phyloP scores from a whole-genome alignment of 1,140 invertebrate species.

The Zaprionus taronus region DNA sequence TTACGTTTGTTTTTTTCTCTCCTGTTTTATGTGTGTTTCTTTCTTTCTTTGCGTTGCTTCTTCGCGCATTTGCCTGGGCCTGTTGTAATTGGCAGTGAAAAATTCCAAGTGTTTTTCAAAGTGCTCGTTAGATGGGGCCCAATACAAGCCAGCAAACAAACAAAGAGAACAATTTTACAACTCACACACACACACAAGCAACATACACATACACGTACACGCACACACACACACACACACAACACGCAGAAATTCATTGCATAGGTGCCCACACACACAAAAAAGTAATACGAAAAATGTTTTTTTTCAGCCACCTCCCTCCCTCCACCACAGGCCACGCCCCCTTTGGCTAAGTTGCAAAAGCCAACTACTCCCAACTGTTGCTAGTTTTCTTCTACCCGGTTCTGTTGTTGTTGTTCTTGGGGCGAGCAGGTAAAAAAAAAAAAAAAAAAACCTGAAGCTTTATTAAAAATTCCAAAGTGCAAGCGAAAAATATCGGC shows the following conservation, averaged over 20 bases:
- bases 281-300: slow-evolving; percentile 42
- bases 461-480: slow-evolving; percentile 44
- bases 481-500: slow-evolving; percentile 41
- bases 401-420: slow-evolving; percentile 13
- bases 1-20: slow-evolving; percentile 35
- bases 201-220: background rate
- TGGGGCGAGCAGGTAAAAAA: slow-evolving; percentile 18
- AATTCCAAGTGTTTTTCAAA: slow-evolving; percentile 62
- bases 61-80: slow-evolving; percentile 27
- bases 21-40: slow-evolving; percentile 1
- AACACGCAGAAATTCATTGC: background rate
- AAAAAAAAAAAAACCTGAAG: slow-evolving; percentile 26
- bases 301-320: background rate
- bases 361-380: slow-evolving; percentile 10
- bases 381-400: slow-evolving; percentile 8
- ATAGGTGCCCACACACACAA: slow-evolving; percentile 25
- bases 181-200: slow-evolving; percentile 20
- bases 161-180: slow-evolving; percentile 47
- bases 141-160: slow-evolving; percentile 44
- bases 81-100: slow-evolving; percentile 62
- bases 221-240: slow-evolving; percentile 22
- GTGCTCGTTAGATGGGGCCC: slow-evolving; percentile 49
- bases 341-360: slow-evolving; percentile 13
- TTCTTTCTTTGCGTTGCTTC: slow-evolving; percentile 18
- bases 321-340: background rate